Evolutionary conservation across 37 sponge, comb jelly and placozoan species (phyloP).

Genomic region (Crambe crambe): DNA sequence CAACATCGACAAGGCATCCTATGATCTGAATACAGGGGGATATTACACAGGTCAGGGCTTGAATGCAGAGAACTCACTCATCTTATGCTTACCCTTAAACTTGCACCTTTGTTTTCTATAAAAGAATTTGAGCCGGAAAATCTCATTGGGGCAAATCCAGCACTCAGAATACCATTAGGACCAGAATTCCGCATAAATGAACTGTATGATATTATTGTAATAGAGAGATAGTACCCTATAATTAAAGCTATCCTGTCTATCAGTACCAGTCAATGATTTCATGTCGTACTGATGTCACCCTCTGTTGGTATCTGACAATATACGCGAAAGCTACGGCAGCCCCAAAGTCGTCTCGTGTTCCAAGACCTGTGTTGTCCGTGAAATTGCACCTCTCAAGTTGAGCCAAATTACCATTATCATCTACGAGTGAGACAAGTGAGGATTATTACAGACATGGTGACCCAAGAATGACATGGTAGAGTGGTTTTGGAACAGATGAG

Average conservation of each 20-base stretch:
- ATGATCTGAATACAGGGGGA: slow-evolving; percentile 16
- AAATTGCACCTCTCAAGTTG: slow-evolving; percentile 23
- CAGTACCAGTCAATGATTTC: slow-evolving; percentile 29
- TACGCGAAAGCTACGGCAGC: slow-evolving; percentile 20
- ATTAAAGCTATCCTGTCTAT: not conserved
- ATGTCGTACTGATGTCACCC: slow-evolving; percentile 15
- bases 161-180: slow-evolving; percentile 44
- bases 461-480: not conserved
- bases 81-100: slow-evolving; percentile 22
- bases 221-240: not conserved
- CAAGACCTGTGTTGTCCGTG: slow-evolving; percentile 24
- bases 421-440: not conserved
- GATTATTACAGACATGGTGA: not conserved
- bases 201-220: slow-evolving; percentile 6
- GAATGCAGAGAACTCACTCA: too few relatives aligned
- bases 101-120: slow-evolving; percentile 19
- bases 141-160: slow-evolving; percentile 42
- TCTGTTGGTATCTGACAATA: not conserved
- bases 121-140: slow-evolving; percentile 36
- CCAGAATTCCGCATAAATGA: slow-evolving; percentile 30
- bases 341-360: slow-evolving; percentile 21
- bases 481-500: too few relatives aligned
- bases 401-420: slow-evolving; percentile 15
- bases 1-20: slow-evolving; percentile 30
- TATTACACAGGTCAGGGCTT: not conserved